phyloP scores from a whole-genome alignment of 2,888 invertebrate species.

The Perdita meconis region DNA sequence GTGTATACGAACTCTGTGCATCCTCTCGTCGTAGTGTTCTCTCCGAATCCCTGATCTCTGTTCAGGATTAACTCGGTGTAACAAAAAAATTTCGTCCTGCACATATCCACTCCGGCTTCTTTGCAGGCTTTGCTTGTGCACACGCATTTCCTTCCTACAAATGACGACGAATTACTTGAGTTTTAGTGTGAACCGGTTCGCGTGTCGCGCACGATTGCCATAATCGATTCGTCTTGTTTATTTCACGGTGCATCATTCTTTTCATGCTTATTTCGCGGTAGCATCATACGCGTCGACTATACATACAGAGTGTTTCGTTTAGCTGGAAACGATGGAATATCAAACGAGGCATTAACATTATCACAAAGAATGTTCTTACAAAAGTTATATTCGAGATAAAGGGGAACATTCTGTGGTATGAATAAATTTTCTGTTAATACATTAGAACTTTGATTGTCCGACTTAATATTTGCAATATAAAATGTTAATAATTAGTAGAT shows the following conservation, averaged over 20 bases:
- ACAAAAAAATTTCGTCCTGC: conserved; percentile 76
- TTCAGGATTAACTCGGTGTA: conserved; percentile 76
- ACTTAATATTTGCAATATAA: no score
- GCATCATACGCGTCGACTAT: background rate
- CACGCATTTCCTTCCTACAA: conserved; percentile 75
- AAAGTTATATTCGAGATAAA: no score
- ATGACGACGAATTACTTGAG: conserved; percentile 2
- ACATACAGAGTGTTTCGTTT: no score
- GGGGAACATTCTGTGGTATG: no score
- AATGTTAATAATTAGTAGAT: no score
- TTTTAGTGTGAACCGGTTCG: background rate
- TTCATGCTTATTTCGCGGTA: conserved; percentile 4
- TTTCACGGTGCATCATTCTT: conserved; percentile 5
- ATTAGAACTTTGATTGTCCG: no score
- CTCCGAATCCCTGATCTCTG: conserved; percentile 54
- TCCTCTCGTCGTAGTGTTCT: conserved; percentile 72
- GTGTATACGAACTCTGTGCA: conserved; percentile 75
- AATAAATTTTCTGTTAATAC: no score
- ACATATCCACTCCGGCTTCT: conserved; percentile 73
- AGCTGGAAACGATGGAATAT: no score
- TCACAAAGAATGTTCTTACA: no score
- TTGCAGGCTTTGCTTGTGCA: conserved; percentile 78
- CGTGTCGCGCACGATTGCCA: background rate
- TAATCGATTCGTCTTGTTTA: conserved; percentile 7
- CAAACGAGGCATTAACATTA: no score